Evolutionary conservation across 2,888 invertebrate genomes (phyloP).

Genomic region (Hecatera dysodea): DNA sequence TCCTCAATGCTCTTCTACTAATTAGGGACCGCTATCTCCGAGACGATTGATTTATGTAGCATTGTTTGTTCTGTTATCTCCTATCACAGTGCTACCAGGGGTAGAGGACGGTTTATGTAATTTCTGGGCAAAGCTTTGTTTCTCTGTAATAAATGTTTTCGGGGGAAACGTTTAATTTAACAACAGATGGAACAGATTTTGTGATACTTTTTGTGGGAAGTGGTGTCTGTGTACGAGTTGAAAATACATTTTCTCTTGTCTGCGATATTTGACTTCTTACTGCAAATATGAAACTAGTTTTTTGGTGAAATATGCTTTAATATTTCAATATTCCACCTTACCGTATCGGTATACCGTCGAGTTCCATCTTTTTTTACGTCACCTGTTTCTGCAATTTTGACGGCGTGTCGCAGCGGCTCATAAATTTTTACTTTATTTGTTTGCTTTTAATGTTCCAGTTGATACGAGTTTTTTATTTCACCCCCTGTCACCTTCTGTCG

Average conservation of each 20-base stretch:
- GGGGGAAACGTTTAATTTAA: constrained; percentile 48
- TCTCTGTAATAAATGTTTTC: constrained; percentile 52
- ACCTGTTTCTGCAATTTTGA: constrained; percentile 82
- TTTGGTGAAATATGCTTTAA: constrained; percentile 7
- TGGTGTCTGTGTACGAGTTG: not conserved
- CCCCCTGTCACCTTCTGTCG: constrained; percentile 42
- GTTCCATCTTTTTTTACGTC: constrained; percentile 72
- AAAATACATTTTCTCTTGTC: not conserved
- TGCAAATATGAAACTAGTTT: not conserved
- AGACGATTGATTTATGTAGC: constrained; percentile 61
- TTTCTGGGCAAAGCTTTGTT: constrained; percentile 58
- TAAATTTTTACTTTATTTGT: constrained; percentile 84
- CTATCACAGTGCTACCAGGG: constrained; percentile 53
- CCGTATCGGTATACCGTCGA: constrained; percentile 24
- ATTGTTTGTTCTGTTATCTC: constrained; percentile 62
- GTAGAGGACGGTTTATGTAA: constrained; percentile 51
- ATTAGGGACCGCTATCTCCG: constrained; percentile 61
- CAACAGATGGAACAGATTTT: constrained; percentile 10
- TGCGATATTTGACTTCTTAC: constrained; percentile 2
- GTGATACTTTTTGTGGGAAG: not conserved
- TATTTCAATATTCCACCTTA: constrained; percentile 32
- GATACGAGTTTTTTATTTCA: constrained; percentile 69
- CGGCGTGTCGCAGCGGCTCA: constrained; percentile 74
- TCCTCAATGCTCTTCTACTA: constrained; percentile 61
- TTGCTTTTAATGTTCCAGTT: constrained; percentile 72